These are phyloP conservation scores for Neoaliturus tenellus DNA, from an alignment of 2,888 invertebrate genomes.

Conservation along the genomic window DNA sequence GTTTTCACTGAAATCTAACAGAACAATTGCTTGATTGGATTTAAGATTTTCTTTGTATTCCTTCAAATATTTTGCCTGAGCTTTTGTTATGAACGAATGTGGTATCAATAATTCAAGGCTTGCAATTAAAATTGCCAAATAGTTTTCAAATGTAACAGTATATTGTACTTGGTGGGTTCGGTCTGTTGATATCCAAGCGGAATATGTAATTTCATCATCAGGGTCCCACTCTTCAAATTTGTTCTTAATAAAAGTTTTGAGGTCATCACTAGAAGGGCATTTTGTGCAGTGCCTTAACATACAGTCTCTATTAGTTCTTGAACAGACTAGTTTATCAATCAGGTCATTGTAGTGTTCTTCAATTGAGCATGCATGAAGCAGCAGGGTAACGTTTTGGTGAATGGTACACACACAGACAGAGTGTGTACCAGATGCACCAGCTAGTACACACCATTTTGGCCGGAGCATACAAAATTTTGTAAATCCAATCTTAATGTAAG, in stretches of 20 bases:
- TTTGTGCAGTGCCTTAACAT: constrained; percentile 47
- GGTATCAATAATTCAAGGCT: background rate
- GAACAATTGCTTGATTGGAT: background rate
- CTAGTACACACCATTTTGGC: constrained; percentile 33
- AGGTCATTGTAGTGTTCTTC: constrained; percentile 42
- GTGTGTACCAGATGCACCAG: constrained; percentile 55
- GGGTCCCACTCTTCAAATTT: constrained; percentile 21
- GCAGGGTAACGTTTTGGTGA: constrained; percentile 55
- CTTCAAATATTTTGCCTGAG: constrained; percentile 1
- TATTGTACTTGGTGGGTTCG: background rate
- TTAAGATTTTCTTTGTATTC: constrained; percentile 19
- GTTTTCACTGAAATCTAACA: constrained; percentile 42
- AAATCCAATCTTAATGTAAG: background rate
- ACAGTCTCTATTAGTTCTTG: constrained; percentile 39
- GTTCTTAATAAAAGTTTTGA: constrained; percentile 32
- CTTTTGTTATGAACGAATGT: constrained; percentile 22
- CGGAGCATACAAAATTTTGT: background rate
- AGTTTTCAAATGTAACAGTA: background rate
- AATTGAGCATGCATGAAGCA: background rate
- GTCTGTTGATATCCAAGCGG: constrained; percentile 7
- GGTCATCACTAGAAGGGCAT: constrained; percentile 33
- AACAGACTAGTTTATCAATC: constrained; percentile 38
- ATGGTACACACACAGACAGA: constrained; percentile 44
- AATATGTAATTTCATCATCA: background rate
- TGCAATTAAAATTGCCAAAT: constrained; percentile 10